Conservation (phyloP, 1,140 invertebrate genomes). For the Paraescarpia echinospica region DNA sequence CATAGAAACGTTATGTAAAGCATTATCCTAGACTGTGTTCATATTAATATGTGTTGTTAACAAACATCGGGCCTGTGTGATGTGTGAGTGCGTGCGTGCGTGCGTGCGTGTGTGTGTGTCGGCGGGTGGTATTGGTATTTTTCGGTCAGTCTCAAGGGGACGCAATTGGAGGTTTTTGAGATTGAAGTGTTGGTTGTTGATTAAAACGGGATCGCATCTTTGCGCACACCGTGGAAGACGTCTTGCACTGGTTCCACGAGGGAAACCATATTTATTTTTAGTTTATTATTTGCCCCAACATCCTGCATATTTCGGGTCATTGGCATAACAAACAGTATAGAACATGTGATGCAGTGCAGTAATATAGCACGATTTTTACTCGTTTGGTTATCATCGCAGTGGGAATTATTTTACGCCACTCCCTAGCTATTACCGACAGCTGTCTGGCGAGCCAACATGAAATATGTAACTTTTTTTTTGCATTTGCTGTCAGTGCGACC, state of each 20-base stretch:
- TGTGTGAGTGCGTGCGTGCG: neutral
- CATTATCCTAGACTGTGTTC: neutral
- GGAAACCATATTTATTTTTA: too few species aligned
- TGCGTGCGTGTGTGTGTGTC: neutral
- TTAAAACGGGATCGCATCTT: too few species aligned
- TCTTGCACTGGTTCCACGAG: too few species aligned
- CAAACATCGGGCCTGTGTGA: neutral
- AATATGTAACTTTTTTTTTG: neutral
- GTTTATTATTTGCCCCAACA: too few species aligned
- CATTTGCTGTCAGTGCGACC: neutral
- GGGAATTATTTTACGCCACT: neutral
- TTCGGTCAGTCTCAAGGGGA: too few species aligned
- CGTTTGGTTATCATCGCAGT: neutral
- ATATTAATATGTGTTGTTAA: neutral
- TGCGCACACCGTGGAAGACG: too few species aligned
- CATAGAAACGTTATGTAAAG: neutral
- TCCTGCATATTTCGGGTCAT: too few species aligned
- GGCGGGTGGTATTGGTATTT: too few species aligned
- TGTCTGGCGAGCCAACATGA: neutral
- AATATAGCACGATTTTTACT: neutral
- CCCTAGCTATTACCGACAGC: neutral
- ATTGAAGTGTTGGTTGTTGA: too few species aligned
- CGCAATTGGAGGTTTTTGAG: too few species aligned
- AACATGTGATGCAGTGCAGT: neutral
- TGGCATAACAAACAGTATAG: neutral